These are phyloP conservation scores for Herpailurus yagouaroundi DNA, from an alignment of 2,113 vertebrate species.

Conservation along the genomic window DNA sequence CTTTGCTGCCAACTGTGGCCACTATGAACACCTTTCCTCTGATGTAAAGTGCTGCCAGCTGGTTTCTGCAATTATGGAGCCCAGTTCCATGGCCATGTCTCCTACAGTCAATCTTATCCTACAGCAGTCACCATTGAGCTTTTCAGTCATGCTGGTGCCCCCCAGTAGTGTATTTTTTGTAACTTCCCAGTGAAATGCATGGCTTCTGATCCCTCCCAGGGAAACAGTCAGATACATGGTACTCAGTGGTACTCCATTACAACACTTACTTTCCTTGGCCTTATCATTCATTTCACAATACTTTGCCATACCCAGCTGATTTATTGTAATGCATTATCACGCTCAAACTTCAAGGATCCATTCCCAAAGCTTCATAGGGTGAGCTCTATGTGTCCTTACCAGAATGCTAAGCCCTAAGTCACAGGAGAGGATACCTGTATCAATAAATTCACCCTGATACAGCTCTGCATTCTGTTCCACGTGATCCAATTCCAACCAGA, in stretches of 20 bases:
- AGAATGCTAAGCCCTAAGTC: neutral
- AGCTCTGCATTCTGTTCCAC: neutral
- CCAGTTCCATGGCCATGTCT: neutral
- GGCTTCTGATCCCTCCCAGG: neutral
- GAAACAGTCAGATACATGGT: neutral
- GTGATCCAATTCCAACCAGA: neutral
- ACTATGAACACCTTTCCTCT: neutral
- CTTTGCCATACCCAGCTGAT: neutral
- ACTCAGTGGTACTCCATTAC: neutral
- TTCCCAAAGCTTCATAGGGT: neutral
- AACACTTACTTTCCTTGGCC: neutral
- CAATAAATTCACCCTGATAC: neutral
- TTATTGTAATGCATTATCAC: neutral
- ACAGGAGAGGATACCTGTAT: neutral
- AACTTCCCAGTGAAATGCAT: neutral
- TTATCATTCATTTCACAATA: neutral
- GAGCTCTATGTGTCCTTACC: neutral
- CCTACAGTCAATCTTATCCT: neutral
- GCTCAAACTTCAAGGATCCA: neutral
- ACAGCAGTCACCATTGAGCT: neutral
- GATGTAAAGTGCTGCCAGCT: neutral
- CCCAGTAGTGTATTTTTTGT: neutral
- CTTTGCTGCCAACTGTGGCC: neutral
- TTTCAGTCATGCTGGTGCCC: neutral
- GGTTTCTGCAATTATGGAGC: neutral